Conservation (phyloP, 2,888 invertebrate genomes). For the Pollenia griseotomentosa region DNA sequence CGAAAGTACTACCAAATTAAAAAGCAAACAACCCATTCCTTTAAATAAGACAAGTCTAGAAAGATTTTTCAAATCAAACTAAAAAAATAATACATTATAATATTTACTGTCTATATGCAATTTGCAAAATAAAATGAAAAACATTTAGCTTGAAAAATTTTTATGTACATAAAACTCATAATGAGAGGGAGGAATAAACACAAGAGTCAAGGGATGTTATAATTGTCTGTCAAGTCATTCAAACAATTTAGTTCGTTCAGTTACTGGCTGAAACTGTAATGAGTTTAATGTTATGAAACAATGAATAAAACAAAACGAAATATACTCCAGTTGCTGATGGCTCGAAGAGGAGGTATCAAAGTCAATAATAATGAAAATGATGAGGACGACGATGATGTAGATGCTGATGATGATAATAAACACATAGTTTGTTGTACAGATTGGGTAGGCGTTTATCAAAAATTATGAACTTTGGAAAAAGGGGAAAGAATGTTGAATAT, state of each 20-base stretch:
- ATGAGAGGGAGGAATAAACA: conserved; percentile 31
- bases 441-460: conserved; percentile 69
- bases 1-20: too few relatives aligned
- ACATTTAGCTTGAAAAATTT: not conserved
- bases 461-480: conserved; percentile 48
- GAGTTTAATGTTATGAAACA: conserved; percentile 68
- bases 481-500: conserved; percentile 22
- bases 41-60: not conserved
- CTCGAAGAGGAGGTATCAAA: conserved; percentile 60
- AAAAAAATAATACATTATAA: not conserved
- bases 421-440: conserved; percentile 60
- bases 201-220: conserved; percentile 46
- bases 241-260: conserved; percentile 27
- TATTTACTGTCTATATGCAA: conserved; percentile 28
- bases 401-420: conserved; percentile 51
- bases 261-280: conserved; percentile 51
- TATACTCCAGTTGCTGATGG: not conserved
- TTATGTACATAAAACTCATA: conserved; percentile 1
- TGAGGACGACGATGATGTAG: conserved; percentile 43
- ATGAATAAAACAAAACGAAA: conserved; percentile 53
- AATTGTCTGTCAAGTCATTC: conserved; percentile 61
- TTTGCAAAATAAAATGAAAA: conserved; percentile 37
- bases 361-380: conserved; percentile 64
- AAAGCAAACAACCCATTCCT: not conserved
- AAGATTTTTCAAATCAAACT: conserved; percentile 10